Evolutionary conservation across 1,140 invertebrate genomes (phyloP).

Genomic region (Achatina immaculata): DNA sequence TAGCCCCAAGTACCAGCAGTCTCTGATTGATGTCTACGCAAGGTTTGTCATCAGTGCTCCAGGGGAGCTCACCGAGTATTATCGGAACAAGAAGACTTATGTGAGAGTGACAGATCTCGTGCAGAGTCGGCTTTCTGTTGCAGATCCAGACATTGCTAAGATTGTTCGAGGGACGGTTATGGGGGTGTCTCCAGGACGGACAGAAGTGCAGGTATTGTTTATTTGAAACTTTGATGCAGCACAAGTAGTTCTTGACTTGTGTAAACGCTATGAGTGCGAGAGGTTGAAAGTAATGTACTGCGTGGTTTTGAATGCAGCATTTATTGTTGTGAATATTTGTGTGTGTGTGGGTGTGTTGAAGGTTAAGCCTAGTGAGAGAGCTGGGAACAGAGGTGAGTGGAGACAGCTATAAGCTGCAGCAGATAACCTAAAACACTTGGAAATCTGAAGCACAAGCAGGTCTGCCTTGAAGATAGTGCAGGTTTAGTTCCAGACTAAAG

Average conservation of each 20-base stretch:
- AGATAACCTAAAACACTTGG: too few relatives aligned
- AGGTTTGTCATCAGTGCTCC: constrained; percentile 78
- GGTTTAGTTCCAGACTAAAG: too few relatives aligned
- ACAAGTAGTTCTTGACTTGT: too few relatives aligned
- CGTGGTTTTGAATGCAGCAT: too few relatives aligned
- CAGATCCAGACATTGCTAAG: constrained; percentile 88
- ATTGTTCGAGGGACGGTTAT: constrained; percentile 85
- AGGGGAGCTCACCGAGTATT: constrained; percentile 49
- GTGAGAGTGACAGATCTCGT: constrained; percentile 93
- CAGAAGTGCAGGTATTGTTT: constrained; percentile 86
- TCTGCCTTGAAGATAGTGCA: too few relatives aligned
- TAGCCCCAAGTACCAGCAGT: constrained; percentile 79
- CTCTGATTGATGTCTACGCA: constrained; percentile 88
- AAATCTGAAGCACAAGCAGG: too few relatives aligned
- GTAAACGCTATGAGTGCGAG: too few relatives aligned
- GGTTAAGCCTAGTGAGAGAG: too few relatives aligned
- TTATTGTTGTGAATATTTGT: too few relatives aligned
- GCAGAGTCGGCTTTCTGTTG: constrained; percentile 83
- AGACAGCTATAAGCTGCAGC: too few relatives aligned
- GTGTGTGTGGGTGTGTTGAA: too few relatives aligned
- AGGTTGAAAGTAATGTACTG: background rate
- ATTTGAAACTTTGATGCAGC: background rate
- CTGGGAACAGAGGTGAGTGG: too few relatives aligned
- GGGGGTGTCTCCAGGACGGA: constrained; percentile 87
- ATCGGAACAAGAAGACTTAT: constrained; percentile 86